Evolutionary conservation across 1,140 invertebrate genomes (phyloP), one percentile per base, ranked within the genome.

Genomic region (Atta texana): DNA sequence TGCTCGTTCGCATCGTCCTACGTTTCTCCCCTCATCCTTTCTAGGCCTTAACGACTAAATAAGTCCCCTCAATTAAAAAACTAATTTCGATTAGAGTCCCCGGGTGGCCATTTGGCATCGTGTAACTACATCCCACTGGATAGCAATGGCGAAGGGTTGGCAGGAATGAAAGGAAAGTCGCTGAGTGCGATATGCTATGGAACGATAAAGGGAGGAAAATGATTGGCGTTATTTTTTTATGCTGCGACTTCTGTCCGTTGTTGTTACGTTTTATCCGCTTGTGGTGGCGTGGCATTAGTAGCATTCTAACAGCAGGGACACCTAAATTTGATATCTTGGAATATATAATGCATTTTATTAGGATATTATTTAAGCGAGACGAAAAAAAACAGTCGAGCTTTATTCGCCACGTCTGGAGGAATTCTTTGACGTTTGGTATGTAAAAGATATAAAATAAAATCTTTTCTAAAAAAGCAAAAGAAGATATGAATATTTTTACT

Each of bases 51-150:
- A 94, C 90, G 92, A 92, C 91, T 91, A 93, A 94, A 93, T 93
- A 94, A 94, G 92, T 93, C 92, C 87, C 74, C 59, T 87, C 94
- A 94, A 94, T 94, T 94, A 94, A 94, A 94, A 94, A 94, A 94
- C 92, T 93, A 91, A 94, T 94, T 94, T 94, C 93, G 93, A 94
- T 93, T 93, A 94, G 90, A 93, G 92, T 94, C 93, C 94, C 93
- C 84, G 88, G 68, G 93, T 87, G 93, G 78, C 93, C 86, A 91
- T 94, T 94, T 89, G 91, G 87, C 93, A 91, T 92, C 88, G 87
- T 87, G 88, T 92, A 93, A 93, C 90, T 91, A 91, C 78, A 75
- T 76, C 72, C 76, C 76, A 85, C 64, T 72, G 82, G 87, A 75
- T 75, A 86, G 63, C 34, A 71, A 55, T 6, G 21, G 39, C 66